Base-by-base conservation (phyloP, 2,113 vertebrate genomes). In the Cervus canadensis region DNA sequence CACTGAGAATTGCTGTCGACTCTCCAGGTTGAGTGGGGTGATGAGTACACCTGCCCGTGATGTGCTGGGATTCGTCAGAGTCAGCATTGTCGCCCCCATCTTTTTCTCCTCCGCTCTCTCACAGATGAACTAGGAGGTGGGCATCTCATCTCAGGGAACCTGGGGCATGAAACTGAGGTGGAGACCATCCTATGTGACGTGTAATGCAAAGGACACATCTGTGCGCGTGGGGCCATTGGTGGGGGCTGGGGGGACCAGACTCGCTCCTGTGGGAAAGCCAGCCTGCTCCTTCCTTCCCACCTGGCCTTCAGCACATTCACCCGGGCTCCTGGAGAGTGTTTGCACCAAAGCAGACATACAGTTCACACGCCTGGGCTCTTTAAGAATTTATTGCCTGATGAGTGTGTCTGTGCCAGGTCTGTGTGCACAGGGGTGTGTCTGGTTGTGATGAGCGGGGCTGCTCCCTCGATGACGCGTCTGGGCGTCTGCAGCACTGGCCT, bases 221-320 rank as follows among this genome's bases (percentile, higher is more conserved):
- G 14, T 23, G 48, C 1, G 0, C 10, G 0, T 23, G 48, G 17
- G 79, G 48, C 30, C 48, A 7, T 12, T 0, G 1, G 5, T 21
- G 78, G 30, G 48, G 28, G 9, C 45, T 19, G 28, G 28, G 9
- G 7, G 17, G 48, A 11, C 26, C 48, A 33, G 16, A 52, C 28
- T 50, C 16, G 2, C 4, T 33, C 4, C 7, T 48, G 0, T 81
- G 9, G 28, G 48, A 8, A 60, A 7, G 6, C 33, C 17, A 1
- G 4, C 59, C 59, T n/a, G 9, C 11, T 33, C 43, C 7, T 33
- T 23, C 2, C 57, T n/a, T 23, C 43, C 11, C 30, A 13, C 57
- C 33, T 11, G 0, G 28, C 84, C 6, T 33, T 21, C 3, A 5
- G 6, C 11, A 2, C 30, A 3, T 52, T 62, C 40, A 5, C 2